phyloP scores from a whole-genome alignment of 2,797 vertebrate species.

The Nannoperca obscura region DNA sequence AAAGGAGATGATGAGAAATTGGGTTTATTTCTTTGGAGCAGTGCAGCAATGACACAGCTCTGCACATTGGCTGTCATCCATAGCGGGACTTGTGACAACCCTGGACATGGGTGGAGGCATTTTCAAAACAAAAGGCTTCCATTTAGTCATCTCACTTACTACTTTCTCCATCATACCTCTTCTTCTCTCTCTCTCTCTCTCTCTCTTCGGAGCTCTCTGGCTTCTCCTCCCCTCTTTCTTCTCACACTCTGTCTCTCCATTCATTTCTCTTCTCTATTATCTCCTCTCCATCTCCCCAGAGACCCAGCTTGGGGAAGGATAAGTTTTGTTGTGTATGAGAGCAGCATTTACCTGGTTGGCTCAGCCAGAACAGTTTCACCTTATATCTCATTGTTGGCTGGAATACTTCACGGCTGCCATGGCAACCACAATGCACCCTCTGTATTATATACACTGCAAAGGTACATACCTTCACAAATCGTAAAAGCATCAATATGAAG shows the following conservation, averaged over 20 bases:
- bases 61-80: constrained; percentile 59
- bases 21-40: constrained; percentile 62
- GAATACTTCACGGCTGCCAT: constrained; percentile 49
- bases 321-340: constrained; percentile 79
- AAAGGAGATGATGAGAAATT: constrained; percentile 65
- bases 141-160: constrained; percentile 59
- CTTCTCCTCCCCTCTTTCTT: constrained; percentile 7
- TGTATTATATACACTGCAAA: constrained; percentile 22
- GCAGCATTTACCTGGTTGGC: constrained; percentile 76
- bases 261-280: constrained; percentile 74
- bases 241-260: constrained; percentile 37
- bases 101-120: constrained; percentile 61
- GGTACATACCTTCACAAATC: constrained; percentile 10
- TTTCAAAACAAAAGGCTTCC: constrained; percentile 65
- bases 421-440: constrained; percentile 45
- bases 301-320: constrained; percentile 59
- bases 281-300: constrained; percentile 66
- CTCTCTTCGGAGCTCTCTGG: neutral
- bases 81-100: constrained; percentile 43
- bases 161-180: constrained; percentile 38
- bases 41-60: constrained; percentile 49
- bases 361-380: constrained; percentile 63
- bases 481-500: neutral
- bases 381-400: constrained; percentile 64
- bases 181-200: constrained; percentile 5